Conservation (phyloP, 2,888 invertebrate genomes). For the Desoria tigrina region DNA sequence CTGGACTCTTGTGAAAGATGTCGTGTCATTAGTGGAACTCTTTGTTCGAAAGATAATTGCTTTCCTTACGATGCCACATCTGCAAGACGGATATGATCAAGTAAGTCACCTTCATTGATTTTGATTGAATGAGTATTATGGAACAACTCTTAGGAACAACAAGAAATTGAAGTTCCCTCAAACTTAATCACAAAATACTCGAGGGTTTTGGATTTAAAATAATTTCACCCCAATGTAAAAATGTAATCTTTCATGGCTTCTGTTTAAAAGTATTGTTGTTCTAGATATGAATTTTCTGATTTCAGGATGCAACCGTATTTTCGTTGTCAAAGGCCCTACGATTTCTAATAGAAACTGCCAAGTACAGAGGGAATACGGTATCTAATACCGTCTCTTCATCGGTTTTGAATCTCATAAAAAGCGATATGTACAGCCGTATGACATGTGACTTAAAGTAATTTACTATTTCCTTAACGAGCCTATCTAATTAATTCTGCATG, state of each 20-base stretch:
- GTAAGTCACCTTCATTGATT: conserved; percentile 20
- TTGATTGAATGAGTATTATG: not conserved
- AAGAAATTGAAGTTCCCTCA: too few relatives aligned
- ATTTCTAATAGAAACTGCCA: conserved; percentile 22
- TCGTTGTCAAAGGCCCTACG: conserved; percentile 24
- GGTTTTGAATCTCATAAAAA: not conserved
- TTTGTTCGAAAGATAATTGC: conserved; percentile 27
- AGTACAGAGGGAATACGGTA: not conserved
- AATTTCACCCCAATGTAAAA: too few relatives aligned
- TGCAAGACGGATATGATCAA: conserved; percentile 19
- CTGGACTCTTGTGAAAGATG: conserved; percentile 38
- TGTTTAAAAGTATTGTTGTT: not conserved
- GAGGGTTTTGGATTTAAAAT: too few relatives aligned
- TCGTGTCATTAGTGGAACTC: conserved; percentile 20
- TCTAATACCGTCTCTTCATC: not conserved
- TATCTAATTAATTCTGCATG: not conserved
- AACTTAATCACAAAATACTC: too few relatives aligned
- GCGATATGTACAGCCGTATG: not conserved
- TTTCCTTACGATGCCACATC: conserved; percentile 22
- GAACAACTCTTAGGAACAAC: too few relatives aligned
- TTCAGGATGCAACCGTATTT: not conserved
- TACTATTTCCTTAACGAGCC: too few relatives aligned
- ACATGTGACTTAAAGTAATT: conserved; percentile 17
- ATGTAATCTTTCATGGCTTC: too few relatives aligned
- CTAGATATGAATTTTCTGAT: too few relatives aligned